Evolutionary conservation across 1,140 invertebrate species (phyloP).

Genomic region (Sesamia nonagrioides): DNA sequence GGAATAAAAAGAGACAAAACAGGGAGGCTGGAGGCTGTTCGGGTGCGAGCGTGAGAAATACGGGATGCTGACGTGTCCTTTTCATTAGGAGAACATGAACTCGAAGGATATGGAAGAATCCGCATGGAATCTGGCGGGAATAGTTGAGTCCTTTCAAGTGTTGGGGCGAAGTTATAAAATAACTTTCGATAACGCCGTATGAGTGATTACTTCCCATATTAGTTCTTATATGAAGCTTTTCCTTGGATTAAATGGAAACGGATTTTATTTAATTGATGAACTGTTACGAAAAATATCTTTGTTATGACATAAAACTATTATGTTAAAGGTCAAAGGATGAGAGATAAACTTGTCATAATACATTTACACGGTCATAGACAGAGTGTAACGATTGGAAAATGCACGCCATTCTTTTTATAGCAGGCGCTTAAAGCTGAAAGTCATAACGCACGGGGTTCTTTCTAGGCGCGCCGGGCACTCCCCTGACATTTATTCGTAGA

Average conservation of each 20-base stretch:
- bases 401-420: constrained; percentile 55
- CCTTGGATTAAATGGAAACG: not conserved
- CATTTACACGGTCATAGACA: constrained; percentile 40
- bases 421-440: constrained; percentile 60
- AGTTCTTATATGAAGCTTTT: not conserved
- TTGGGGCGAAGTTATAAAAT: not conserved
- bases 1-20: constrained; percentile 62
- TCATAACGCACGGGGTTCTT: constrained; percentile 60
- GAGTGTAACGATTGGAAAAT: constrained; percentile 54
- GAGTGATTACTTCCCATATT: not conserved
- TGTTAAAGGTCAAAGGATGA: constrained; percentile 12
- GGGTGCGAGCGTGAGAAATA: constrained; percentile 82
- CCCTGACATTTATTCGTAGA: constrained; percentile 84
- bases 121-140: constrained; percentile 10
- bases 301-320: not conserved
- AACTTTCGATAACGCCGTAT: not conserved
- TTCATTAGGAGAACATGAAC: constrained; percentile 68
- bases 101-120: constrained; percentile 19
- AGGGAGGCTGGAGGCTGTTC: constrained; percentile 58
- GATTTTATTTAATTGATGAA: not conserved
- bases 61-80: constrained; percentile 73
- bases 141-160: constrained; percentile 2
- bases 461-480: constrained; percentile 76
- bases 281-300: not conserved
- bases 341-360: constrained; percentile 14